Evolutionary conservation across 2,797 vertebrate species (phyloP), one percentile per base, ranked within the genome.

Genomic region (Peromyscus nudipes): DNA sequence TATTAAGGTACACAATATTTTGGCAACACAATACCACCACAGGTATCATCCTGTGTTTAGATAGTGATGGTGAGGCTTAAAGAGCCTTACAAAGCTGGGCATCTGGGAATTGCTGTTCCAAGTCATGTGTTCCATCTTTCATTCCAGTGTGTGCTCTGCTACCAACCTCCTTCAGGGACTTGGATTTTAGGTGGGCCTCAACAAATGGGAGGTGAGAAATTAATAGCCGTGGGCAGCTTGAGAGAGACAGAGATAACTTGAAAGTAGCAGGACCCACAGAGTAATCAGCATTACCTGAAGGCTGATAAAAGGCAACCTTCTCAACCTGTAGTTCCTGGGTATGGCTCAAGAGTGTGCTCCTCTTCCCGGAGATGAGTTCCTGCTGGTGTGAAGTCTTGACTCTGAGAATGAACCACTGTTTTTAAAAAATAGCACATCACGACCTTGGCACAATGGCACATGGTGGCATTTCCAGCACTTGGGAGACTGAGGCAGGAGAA

Each of bases 181-280:
- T 69, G 49, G 87, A 62, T 67, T 96, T 86, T 75, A 87, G 37
- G 40, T 46, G 64, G 49, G 40, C 79, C 9, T 76, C 3, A 62
- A 83, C 80, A 95, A 94, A n/a, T 34, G 23, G 14, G 21, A 92
- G 62, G 40, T 84, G 25, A 91, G 55, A 46, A 95, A 91, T 83
- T 16, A 79, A 4, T 67, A 21, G 27, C 2, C 2, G 0, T 88
- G 23, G 12, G 88, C 16, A 37, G 13, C 31, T 79, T 91, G 37
- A 64, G 37, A 75, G 84, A 94, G 64, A 79, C 60, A 69, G 71
- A 73, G 57, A 88, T 31, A 77, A 71, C 79, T 85, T 90, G 52
- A 77, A 91, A 37, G 16, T 49, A 77, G 31, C 77, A 84, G 43
- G 9, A 1, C 25, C 11, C 14, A 85, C 29, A 0, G 34, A 17